Percentiles rank a stretch among this genome's conserved stretches.
Evolutionary conservation across 2,113 vertebrate species (phyloP).

Genomic region (Zingel zingel): DNA sequence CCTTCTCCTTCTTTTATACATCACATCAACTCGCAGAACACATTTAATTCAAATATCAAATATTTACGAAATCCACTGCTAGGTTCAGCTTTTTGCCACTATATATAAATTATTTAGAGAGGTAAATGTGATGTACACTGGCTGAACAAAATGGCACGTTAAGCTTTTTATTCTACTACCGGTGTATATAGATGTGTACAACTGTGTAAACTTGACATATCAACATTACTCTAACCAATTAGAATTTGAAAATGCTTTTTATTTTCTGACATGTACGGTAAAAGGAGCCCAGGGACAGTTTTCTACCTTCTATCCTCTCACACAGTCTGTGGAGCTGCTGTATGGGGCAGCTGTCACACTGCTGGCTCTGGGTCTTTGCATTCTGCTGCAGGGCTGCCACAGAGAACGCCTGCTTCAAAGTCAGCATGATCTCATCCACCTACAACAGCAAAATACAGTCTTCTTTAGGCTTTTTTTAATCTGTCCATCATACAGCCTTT

Average conservation of each 20-base stretch:
- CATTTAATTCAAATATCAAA: background rate
- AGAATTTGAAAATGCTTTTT: background rate
- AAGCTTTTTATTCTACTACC: background rate
- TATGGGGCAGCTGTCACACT: conserved; percentile 95
- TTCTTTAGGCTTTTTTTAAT: background rate
- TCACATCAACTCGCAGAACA: background rate
- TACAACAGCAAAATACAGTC: conserved; percentile 59
- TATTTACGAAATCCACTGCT: background rate
- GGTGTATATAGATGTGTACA: background rate
- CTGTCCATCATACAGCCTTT: background rate
- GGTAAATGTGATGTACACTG: background rate
- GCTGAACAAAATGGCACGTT: background rate
- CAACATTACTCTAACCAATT: background rate
- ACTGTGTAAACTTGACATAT: background rate
- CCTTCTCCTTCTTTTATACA: background rate
- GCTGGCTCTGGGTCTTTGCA: conserved; percentile 86
- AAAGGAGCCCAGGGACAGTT: background rate
- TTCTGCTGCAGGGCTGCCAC: conserved; percentile 92
- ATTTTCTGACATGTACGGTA: background rate
- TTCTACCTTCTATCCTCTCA: conserved; percentile 93
- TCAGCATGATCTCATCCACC: conserved; percentile 99
- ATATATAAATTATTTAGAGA: background rate
- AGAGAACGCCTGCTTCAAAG: conserved; percentile 96
- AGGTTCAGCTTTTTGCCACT: background rate
- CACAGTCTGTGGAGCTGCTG: conserved; percentile 94